Evolutionary conservation across 1,140 invertebrate genomes (phyloP).

Genomic region (Teleogryllus occipitalis): DNA sequence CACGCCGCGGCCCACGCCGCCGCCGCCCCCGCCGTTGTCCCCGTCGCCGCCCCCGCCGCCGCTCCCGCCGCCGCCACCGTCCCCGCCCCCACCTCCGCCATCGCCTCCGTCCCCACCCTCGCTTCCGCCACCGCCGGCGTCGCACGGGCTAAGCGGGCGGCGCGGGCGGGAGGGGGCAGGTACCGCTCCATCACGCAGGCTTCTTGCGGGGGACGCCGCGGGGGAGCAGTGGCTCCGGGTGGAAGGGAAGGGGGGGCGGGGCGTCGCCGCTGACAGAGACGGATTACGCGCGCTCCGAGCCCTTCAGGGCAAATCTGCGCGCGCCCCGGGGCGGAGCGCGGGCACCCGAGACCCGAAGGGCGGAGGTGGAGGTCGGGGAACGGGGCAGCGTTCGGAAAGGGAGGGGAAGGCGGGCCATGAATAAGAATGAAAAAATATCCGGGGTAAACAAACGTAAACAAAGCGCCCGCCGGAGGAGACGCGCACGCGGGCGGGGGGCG

Average conservation of each 20-base stretch:
- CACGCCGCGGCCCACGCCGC: too few species aligned
- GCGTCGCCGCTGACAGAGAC: background rate
- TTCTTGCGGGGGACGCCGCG: background rate
- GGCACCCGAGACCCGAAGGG: too few species aligned
- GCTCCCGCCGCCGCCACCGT: too few species aligned
- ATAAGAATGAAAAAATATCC: conserved; percentile 1
- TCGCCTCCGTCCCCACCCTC: too few species aligned
- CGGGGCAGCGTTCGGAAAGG: too few species aligned
- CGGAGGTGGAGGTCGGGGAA: too few species aligned
- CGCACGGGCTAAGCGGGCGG: background rate
- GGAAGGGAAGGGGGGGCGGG: background rate
- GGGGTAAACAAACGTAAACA: conserved; percentile 1
- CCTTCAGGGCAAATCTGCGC: background rate
- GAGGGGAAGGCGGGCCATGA: background rate
- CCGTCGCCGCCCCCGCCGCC: too few species aligned
- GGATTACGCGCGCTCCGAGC: background rate
- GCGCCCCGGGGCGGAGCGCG: too few species aligned
- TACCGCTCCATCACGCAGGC: background rate
- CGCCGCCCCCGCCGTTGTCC: too few species aligned
- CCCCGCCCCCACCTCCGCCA: too few species aligned
- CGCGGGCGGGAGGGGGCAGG: background rate
- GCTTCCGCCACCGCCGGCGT: background rate
- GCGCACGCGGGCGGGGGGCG: too few species aligned
- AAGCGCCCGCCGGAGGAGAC: background rate
- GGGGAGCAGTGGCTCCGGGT: too few species aligned